phyloP scores from a whole-genome alignment of 1,140 invertebrate genomes.

The Philotrypesis tridentata region DNA sequence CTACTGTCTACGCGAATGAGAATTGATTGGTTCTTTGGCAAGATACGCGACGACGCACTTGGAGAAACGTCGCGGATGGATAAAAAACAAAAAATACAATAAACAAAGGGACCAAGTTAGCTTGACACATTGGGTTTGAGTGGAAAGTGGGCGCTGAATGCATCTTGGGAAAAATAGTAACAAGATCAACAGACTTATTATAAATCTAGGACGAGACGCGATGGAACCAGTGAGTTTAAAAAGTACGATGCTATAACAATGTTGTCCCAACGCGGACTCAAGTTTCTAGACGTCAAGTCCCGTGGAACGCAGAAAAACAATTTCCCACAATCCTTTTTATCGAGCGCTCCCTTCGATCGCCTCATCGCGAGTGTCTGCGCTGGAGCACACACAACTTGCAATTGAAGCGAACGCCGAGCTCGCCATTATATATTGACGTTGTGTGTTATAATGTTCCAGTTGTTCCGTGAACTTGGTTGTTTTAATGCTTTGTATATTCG shows the following conservation, averaged over 20 bases:
- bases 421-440: slow-evolving; percentile 47
- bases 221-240: slow-evolving; percentile 57
- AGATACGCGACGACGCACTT: too few species aligned
- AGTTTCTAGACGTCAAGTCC: slow-evolving; percentile 52
- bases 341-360: slow-evolving; percentile 61
- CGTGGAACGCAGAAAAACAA: slow-evolving; percentile 68
- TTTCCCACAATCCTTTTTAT: slow-evolving; percentile 66
- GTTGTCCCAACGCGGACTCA: slow-evolving; percentile 55
- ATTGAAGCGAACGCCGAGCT: slow-evolving; percentile 29
- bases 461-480: slow-evolving; percentile 50
- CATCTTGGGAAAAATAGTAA: slow-evolving; percentile 31
- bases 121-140: slow-evolving; percentile 6
- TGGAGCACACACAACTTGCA: neutral
- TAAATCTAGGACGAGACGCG: slow-evolving; percentile 49
- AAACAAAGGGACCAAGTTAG: neutral
- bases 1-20: too few species aligned
- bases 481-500: slow-evolving; percentile 50
- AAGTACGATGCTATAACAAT: slow-evolving; percentile 65
- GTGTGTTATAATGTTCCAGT: slow-evolving; percentile 46
- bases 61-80: too few species aligned
- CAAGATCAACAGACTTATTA: slow-evolving; percentile 51
- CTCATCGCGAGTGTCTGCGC: slow-evolving; percentile 16
- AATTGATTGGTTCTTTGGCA: too few species aligned
- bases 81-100: neutral
- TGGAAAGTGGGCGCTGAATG: slow-evolving; percentile 5